Evolutionary conservation across 1,140 invertebrate species (phyloP).

Genomic region (Drosophila pachea): DNA sequence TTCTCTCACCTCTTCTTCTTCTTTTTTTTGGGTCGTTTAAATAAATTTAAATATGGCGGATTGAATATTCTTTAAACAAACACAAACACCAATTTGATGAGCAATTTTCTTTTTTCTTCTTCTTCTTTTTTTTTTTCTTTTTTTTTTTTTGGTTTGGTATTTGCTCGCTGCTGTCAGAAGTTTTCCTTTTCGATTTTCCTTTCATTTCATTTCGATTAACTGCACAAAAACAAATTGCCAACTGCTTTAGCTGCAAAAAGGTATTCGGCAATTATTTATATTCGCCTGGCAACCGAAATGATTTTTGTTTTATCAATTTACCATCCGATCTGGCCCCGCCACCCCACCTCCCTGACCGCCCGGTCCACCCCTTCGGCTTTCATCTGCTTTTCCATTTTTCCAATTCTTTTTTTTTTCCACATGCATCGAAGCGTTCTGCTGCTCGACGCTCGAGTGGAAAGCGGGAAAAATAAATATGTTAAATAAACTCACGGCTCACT

Average conservation of each 20-base stretch:
- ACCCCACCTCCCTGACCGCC: too few relatives aligned
- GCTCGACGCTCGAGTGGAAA: not conserved
- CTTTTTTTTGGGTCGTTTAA: not conserved
- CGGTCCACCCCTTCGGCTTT: not conserved
- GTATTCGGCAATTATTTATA: conserved; percentile 26
- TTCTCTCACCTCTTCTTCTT: not conserved
- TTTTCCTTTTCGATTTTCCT: not conserved
- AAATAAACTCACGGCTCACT: conserved; percentile 31
- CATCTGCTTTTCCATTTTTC: not conserved
- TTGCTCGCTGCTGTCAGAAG: too few relatives aligned
- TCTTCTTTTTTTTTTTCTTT: conserved; percentile 7
- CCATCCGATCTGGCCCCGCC: too few relatives aligned
- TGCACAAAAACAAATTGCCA: conserved; percentile 9
- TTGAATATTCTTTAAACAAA: conserved; percentile 14
- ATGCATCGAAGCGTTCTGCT: not conserved
- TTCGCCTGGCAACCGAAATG: conserved; percentile 22
- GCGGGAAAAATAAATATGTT: conserved; percentile 8
- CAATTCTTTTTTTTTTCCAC: conserved; percentile 18
- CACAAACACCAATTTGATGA: conserved; percentile 1
- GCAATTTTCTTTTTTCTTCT: not conserved
- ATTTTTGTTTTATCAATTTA: conserved; percentile 27
- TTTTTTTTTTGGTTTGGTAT: not conserved
- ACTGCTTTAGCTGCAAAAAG: conserved; percentile 20
- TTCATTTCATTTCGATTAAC: conserved; percentile 23
- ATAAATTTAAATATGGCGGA: conserved; percentile 1